Conservation (phyloP, 2,888 invertebrate species). For the Panopea generosa region DNA sequence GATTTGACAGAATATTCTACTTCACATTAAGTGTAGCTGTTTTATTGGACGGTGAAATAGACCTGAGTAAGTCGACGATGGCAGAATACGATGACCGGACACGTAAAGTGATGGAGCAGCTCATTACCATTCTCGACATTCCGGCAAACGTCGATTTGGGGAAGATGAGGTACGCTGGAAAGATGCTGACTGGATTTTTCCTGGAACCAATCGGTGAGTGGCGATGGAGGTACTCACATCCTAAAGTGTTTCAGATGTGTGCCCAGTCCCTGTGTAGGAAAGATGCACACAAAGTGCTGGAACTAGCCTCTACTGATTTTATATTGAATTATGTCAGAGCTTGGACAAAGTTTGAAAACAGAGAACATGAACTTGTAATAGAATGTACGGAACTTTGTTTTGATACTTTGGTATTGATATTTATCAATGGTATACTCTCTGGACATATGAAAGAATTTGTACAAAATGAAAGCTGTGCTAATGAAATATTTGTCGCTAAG, state of each 20-base stretch:
- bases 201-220: conserved; percentile 43
- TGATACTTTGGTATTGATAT: conserved; percentile 35
- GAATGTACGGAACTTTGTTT: conserved; percentile 2
- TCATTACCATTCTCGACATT: conserved; percentile 44
- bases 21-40: conserved; percentile 50
- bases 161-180: conserved; percentile 61
- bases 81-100: conserved; percentile 51
- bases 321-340: conserved; percentile 47
- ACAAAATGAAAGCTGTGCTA: conserved; percentile 46
- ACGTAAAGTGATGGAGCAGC: conserved; percentile 47
- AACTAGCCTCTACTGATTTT: conserved; percentile 48
- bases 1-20: conserved; percentile 58
- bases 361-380: conserved; percentile 13
- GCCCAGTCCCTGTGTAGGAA: conserved; percentile 49
- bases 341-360: neutral
- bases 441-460: conserved; percentile 51
- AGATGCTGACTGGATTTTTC: conserved; percentile 60
- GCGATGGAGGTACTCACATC: conserved; percentile 51
- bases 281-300: conserved; percentile 32
- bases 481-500: conserved; percentile 42
- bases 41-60: conserved; percentile 58
- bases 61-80: conserved; percentile 52
- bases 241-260: conserved; percentile 45
- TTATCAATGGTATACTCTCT: conserved; percentile 52
- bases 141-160: conserved; percentile 43